These are phyloP conservation scores for Malurus alboscapulatus DNA, from an alignment of 2,113 vertebrate species.

Conservation along the genomic window DNA sequence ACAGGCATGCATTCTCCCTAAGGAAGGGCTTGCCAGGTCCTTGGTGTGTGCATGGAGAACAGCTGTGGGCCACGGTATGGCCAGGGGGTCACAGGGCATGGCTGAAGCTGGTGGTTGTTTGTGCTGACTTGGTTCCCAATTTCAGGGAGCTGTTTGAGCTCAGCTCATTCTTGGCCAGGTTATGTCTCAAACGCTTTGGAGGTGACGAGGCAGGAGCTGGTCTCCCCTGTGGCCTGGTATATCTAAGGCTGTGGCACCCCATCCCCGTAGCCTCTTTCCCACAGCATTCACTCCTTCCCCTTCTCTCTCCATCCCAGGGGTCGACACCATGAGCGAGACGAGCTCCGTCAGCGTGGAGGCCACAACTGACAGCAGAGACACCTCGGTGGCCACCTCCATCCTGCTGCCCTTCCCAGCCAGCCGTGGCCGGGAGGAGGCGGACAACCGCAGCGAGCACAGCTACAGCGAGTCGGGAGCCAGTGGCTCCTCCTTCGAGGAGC, in stretches of 20 bases:
- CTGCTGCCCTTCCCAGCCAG: slow-evolving; percentile 69
- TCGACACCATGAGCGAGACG: slow-evolving; percentile 72
- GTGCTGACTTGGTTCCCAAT: neutral
- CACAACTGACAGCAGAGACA: slow-evolving; percentile 85
- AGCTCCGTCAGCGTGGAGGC: slow-evolving; percentile 82
- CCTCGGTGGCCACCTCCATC: slow-evolving; percentile 78
- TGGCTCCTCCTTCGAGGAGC: slow-evolving; percentile 94
- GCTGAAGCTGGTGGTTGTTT: neutral
- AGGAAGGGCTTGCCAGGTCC: neutral
- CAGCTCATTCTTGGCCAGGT: neutral
- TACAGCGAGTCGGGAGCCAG: slow-evolving; percentile 89
- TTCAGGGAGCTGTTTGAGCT: neutral
- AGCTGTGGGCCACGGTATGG: neutral
- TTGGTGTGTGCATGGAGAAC: accelerated
- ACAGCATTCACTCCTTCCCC: neutral
- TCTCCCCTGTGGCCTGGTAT: neutral
- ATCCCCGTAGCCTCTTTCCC: neutral
- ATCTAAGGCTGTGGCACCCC: neutral
- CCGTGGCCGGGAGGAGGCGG: slow-evolving; percentile 76
- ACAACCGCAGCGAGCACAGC: slow-evolving; percentile 80
- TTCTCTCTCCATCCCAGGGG: slow-evolving; percentile 57
- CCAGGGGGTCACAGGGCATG: neutral
- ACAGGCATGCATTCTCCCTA: neutral
- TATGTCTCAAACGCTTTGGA: neutral
- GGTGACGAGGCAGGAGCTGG: neutral